Evolutionary conservation across 2,113 vertebrate species (phyloP).

Genomic region (Anolis sagrei): DNA sequence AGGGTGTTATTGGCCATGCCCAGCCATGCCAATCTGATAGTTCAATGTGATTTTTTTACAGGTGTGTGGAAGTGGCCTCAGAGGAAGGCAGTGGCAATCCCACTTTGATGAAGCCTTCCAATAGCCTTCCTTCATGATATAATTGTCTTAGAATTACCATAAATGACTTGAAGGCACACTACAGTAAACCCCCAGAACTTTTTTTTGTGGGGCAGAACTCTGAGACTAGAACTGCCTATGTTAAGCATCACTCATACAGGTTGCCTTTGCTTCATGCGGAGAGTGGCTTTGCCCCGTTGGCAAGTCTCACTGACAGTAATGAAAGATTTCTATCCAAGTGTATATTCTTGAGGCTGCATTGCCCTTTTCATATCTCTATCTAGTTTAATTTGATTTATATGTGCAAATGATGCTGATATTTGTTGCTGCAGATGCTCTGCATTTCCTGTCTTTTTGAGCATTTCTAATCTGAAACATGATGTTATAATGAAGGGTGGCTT

Average conservation of each 20-base stretch:
- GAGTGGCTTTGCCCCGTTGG: neutral
- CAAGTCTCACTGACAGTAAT: neutral
- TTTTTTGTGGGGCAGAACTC: neutral
- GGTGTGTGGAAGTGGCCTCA: too few species aligned
- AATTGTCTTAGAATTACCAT: too few species aligned
- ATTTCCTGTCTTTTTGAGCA: neutral
- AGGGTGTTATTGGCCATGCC: too few species aligned
- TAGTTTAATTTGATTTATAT: conserved; percentile 25
- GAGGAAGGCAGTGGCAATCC: too few species aligned
- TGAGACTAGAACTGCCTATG: fast-evolving
- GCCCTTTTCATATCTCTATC: conserved; percentile 1
- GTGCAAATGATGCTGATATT: neutral
- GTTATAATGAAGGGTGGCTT: neutral
- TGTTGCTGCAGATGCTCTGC: neutral
- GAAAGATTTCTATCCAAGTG: conserved; percentile 15
- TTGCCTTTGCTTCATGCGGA: neutral
- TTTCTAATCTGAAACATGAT: neutral
- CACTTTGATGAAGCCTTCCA: too few species aligned
- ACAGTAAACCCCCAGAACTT: neutral
- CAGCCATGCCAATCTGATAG: too few species aligned
- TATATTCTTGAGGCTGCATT: conserved; percentile 26
- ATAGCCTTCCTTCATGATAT: too few species aligned
- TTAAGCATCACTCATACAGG: neutral
- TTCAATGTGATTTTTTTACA: too few species aligned
- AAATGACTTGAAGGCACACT: too few species aligned